phyloP scores from a whole-genome alignment of 1,140 invertebrate species.

The Laupala kohalensis region DNA sequence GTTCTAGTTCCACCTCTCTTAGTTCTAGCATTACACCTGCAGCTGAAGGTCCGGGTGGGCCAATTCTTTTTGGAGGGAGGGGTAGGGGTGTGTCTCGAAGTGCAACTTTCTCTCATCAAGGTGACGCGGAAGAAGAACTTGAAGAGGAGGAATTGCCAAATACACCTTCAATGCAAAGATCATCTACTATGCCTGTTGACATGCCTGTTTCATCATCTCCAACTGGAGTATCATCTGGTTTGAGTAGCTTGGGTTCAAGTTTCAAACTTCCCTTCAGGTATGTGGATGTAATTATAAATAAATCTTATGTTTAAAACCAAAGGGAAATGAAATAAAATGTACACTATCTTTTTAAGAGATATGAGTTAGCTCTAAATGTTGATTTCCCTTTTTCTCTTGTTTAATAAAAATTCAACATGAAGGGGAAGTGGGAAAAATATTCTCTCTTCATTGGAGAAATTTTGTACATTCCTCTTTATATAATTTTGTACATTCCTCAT shows the following conservation, averaged over 20 bases:
- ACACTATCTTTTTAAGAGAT: neutral
- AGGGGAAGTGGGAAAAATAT: too few relatives aligned
- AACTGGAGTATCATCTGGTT: conserved; percentile 46
- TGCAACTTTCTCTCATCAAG: conserved; percentile 17
- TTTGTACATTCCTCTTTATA: too few relatives aligned
- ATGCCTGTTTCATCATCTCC: conserved; percentile 21
- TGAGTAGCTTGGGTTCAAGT: conserved; percentile 60
- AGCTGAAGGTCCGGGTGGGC: conserved; percentile 30
- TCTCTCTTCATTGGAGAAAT: too few relatives aligned
- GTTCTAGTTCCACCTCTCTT: conserved; percentile 5
- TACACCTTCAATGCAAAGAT: conserved; percentile 47
- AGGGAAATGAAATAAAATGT: neutral
- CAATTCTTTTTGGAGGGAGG: conserved; percentile 31
- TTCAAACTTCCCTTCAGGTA: conserved; percentile 75
- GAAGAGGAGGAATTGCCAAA: conserved; percentile 14
- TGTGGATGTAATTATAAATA: neutral
- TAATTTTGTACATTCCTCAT: too few relatives aligned
- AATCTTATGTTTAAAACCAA: neutral
- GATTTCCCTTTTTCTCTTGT: conserved; percentile 1
- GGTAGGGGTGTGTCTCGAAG: conserved; percentile 18
- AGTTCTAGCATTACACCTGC: neutral
- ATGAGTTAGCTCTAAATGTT: neutral
- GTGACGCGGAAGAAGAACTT: conserved; percentile 7
- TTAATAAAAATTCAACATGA: too few relatives aligned
- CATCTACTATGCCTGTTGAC: conserved; percentile 62